Conservation (phyloP, 1,140 invertebrate species). For the Mercenaria mercenaria region DNA sequence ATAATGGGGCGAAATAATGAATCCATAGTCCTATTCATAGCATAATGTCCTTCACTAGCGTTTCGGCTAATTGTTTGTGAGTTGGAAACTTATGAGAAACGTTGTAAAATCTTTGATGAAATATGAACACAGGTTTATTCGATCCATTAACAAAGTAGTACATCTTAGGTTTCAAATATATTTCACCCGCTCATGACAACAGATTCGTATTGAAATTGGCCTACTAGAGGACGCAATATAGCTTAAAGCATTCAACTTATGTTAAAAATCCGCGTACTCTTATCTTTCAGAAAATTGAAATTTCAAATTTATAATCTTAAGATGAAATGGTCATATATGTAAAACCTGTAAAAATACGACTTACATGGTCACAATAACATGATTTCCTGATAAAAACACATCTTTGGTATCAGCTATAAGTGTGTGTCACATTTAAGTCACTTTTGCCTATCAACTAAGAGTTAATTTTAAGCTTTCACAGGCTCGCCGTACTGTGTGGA, state of each 20-base stretch:
- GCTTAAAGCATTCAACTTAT: background rate
- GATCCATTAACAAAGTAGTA: slow-evolving; percentile 5
- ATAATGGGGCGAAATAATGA: slow-evolving; percentile 54
- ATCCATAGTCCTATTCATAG: slow-evolving; percentile 50
- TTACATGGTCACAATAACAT: slow-evolving; percentile 16
- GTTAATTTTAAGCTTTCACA: slow-evolving; percentile 64
- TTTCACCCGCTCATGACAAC: slow-evolving; percentile 29
- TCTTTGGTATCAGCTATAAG: slow-evolving; percentile 42
- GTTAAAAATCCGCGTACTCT: background rate
- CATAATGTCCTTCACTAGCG: slow-evolving; percentile 18
- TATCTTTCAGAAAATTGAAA: slow-evolving; percentile 12
- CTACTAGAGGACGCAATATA: background rate
- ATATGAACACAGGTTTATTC: slow-evolving; percentile 59
- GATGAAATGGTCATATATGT: background rate
- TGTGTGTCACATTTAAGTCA: background rate
- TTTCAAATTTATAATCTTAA: background rate
- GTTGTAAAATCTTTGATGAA: slow-evolving; percentile 35
- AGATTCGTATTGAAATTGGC: background rate
- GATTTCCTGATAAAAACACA: slow-evolving; percentile 41
- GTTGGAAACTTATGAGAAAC: slow-evolving; percentile 32
- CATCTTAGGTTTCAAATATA: slow-evolving; percentile 37
- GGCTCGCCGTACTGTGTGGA: slow-evolving; percentile 82
- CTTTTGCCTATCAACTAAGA: background rate
- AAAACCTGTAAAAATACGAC: slow-evolving; percentile 35
- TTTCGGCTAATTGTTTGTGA: slow-evolving; percentile 62